Evolutionary conservation across 2,797 vertebrate species (phyloP), one percentile per base, ranked within the genome.

Genomic region (Danionella dracula): DNA sequence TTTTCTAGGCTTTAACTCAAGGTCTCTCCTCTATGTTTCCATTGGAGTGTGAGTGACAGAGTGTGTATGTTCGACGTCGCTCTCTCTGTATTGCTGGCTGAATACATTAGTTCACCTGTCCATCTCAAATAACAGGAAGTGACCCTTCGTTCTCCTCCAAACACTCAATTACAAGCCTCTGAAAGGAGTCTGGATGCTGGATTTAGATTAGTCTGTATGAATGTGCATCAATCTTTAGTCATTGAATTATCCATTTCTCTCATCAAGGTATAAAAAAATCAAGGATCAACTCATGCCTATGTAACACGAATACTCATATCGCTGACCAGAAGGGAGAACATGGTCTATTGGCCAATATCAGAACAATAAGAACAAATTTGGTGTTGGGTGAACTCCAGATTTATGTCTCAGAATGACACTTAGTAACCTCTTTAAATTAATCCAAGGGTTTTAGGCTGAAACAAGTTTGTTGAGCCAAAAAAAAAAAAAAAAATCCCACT

Each of bases 131-230:
- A n/a, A 5, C 31, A 34, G 19, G 51, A 46, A 40, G 45, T 37
- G 65, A 57, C 56, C 58, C 65, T 66, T 11, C 38, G 68, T 54
- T 45, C 34, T 48, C 45, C 55, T 70, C 48, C 3, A 34, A 65
- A 62, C 31, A 66, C 70, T 76, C 75, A 76, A 77, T 82, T 76
- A 77, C 75, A 53, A 70, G 44, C 56, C 60, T 40, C 60, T 42
- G 65, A 69, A 76, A 54, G 68, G 38, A 72, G 21, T 57, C 45
- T 32, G 58, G 21, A 54, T 49, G 45, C 38, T 68, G 49, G 71
- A 71, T 66, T 74, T 72, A 75, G 71, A 76, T 68, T 68, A 73
- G 66, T 68, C 27, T 19, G 53, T 46, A 58, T 56, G 63, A 77
- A 62, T 72, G 59, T 68, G 38, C 40, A 37, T 67, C 64, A 63